These are phyloP conservation scores for Laupala kohalensis DNA, from an alignment of 1,140 invertebrate genomes.

Conservation along the genomic window DNA sequence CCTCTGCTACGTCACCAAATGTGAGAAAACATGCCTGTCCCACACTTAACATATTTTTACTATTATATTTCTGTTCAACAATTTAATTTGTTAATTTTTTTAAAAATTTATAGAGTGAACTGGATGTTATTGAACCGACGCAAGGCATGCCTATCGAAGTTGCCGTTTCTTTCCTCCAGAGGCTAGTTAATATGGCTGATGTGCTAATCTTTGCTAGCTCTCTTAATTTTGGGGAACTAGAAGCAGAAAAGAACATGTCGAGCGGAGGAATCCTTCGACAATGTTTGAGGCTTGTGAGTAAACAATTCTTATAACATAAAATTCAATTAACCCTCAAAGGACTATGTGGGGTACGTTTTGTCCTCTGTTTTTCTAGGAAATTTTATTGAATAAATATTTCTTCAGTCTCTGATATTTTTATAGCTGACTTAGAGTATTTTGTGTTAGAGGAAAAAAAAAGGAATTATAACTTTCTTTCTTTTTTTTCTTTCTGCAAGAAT, in stretches of 20 bases:
- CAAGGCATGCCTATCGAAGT: constrained; percentile 98
- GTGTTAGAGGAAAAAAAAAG: no score
- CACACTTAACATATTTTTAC: not conserved
- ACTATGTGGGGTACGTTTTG: no score
- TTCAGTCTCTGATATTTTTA: no score
- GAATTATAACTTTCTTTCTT: no score
- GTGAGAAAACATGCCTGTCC: constrained; percentile 61
- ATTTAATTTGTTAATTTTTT: not conserved
- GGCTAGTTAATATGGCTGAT: constrained; percentile 96
- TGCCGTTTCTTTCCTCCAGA: constrained; percentile 89
- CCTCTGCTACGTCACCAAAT: constrained; percentile 96
- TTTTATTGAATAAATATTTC: no score
- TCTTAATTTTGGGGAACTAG: constrained; percentile 91
- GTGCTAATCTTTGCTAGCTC: constrained; percentile 96
- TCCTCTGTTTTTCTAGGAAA: no score
- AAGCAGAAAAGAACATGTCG: constrained; percentile 99
- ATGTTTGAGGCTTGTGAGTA: constrained; percentile 81
- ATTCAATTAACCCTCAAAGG: no score
- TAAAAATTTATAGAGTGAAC: constrained; percentile 61
- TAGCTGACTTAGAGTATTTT: no score
- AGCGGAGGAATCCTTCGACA: constrained; percentile 94
- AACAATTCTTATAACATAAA: not conserved
- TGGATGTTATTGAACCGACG: constrained; percentile 95
- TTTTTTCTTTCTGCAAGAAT: no score
- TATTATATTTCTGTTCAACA: not conserved